phyloP scores from a whole-genome alignment of 2,113 vertebrate genomes.

The Mormyrus lacerda region DNA sequence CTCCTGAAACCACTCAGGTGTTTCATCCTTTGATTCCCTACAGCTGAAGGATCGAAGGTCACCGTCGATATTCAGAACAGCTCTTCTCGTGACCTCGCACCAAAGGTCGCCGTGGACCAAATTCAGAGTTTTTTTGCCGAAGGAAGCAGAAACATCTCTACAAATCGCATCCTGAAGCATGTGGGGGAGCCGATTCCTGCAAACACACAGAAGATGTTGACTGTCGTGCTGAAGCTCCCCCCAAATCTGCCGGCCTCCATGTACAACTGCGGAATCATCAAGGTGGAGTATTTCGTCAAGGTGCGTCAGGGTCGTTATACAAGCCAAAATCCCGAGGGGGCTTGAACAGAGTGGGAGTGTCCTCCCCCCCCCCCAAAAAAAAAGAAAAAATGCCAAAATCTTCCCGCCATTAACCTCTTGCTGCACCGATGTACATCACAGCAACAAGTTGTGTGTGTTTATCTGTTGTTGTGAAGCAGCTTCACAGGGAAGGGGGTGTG shows the following conservation, averaged over 20 bases:
- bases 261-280: conserved; percentile 49
- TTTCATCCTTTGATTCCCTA: background rate
- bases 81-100: conserved; percentile 48
- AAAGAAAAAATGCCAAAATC: background rate
- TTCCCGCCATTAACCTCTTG: background rate
- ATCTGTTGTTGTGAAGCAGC: background rate
- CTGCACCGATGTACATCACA: too few relatives aligned
- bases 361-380: too few relatives aligned
- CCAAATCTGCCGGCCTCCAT: conserved; percentile 21
- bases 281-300: conserved; percentile 58
- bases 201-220: conserved; percentile 30
- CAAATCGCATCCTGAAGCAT: conserved; percentile 30
- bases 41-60: conserved; percentile 48
- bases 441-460: background rate
- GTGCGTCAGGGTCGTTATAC: background rate
- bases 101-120: conserved; percentile 47
- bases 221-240: conserved; percentile 43
- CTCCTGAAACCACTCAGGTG: background rate
- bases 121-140: conserved; percentile 37
- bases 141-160: conserved; percentile 13
- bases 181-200: conserved; percentile 29
- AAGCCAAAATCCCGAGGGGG: background rate
- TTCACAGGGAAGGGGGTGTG: background rate
- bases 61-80: conserved; percentile 47
- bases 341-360: background rate